Percentiles rank a stretch among this genome's conserved stretches.
Conservation (phyloP, 2,888 invertebrate species). For the Fissipunctia ypsillon region DNA sequence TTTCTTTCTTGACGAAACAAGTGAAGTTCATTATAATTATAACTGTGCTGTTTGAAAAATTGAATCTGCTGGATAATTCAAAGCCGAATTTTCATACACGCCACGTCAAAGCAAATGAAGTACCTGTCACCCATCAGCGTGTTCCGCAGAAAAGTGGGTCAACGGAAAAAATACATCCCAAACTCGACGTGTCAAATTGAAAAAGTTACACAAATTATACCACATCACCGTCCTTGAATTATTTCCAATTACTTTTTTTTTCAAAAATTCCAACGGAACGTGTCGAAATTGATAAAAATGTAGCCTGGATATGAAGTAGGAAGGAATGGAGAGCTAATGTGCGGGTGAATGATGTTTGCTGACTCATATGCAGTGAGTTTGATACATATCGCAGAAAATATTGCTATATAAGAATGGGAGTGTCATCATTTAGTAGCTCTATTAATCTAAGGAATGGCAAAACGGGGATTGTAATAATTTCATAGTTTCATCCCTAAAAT, state of each 20-base stretch:
- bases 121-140: constrained; percentile 25
- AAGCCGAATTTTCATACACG: constrained; percentile 16
- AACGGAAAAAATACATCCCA: constrained; percentile 50
- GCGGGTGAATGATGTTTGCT: background rate
- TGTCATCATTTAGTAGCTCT: background rate
- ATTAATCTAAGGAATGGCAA: background rate
- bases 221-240: constrained; percentile 52
- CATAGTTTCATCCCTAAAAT: background rate
- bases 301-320: background rate
- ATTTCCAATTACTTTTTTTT: constrained; percentile 47
- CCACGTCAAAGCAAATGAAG: constrained; percentile 40
- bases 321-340: constrained; percentile 14
- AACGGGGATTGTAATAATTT: background rate
- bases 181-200: constrained; percentile 62
- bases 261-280: constrained; percentile 37
- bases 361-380: background rate
- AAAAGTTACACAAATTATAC: constrained; percentile 64
- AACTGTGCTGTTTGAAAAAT: constrained; percentile 2
- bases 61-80: background rate
- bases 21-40: background rate
- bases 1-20: background rate
- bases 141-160: constrained; percentile 45
- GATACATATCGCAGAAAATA: background rate
- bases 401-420: background rate
- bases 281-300: constrained; percentile 50